These are phyloP conservation scores for Cynocephalus volans DNA, from an alignment of 2,113 vertebrate genomes.

Conservation along the genomic window DNA sequence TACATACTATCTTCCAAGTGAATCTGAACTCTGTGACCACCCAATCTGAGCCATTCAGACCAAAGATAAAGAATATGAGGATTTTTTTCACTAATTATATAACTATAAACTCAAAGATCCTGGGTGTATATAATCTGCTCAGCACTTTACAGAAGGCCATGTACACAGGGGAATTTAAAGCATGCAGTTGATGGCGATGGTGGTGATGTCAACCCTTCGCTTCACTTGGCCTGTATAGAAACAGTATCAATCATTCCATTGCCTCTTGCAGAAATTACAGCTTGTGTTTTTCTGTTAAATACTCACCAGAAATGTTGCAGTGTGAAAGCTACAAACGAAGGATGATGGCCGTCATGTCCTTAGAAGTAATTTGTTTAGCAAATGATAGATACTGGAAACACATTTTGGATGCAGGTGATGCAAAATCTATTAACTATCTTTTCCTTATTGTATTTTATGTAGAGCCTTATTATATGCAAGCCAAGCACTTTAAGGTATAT, in stretches of 20 bases:
- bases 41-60: neutral
- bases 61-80: constrained; percentile 26
- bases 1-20: neutral
- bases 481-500: neutral
- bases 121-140: neutral
- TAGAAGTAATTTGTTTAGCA: constrained; percentile 90
- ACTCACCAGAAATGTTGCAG: constrained; percentile 88
- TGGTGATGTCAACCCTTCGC: neutral
- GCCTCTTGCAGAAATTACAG: neutral
- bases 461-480: neutral
- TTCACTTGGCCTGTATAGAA: neutral
- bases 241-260: neutral
- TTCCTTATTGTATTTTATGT: neutral
- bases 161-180: neutral
- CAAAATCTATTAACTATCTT: constrained; percentile 8
- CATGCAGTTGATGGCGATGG: neutral
- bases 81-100: neutral
- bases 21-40: neutral
- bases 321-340: constrained; percentile 80
- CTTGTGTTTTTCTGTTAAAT: constrained; percentile 52
- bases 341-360: constrained; percentile 89
- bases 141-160: neutral
- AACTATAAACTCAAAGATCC: neutral
- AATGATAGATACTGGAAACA: constrained; percentile 86
- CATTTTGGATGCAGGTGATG: constrained; percentile 90